phyloP scores from a whole-genome alignment of 1,140 invertebrate genomes.

The Cotesia chilonis region DNA sequence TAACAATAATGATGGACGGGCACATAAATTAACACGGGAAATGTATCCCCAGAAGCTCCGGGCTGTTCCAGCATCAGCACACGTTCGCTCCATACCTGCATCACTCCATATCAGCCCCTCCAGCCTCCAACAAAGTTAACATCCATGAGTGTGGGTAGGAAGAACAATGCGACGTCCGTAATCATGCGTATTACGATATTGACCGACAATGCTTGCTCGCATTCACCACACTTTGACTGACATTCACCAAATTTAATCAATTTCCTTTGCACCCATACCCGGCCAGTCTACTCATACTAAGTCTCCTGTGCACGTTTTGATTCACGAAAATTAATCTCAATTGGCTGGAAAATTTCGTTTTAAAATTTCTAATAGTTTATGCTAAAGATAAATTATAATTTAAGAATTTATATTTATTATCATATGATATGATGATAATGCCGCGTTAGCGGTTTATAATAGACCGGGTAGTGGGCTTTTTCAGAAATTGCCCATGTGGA shows the following conservation, averaged over 20 bases:
- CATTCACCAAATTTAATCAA: slow-evolving; percentile 13
- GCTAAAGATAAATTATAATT: too few species aligned
- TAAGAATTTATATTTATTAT: too few species aligned
- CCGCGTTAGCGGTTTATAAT: too few species aligned
- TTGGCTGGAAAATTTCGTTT: too few species aligned
- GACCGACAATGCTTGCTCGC: slow-evolving; percentile 7
- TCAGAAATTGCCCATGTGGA: too few species aligned
- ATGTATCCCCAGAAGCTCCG: not conserved
- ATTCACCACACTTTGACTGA: not conserved
- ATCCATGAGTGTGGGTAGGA: too few species aligned
- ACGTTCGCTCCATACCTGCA: not conserved
- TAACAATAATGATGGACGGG: not conserved
- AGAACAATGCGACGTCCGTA: slow-evolving; percentile 33
- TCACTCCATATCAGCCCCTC: slow-evolving; percentile 5
- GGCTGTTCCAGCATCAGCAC: not conserved
- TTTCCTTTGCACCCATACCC: not conserved
- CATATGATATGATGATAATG: too few species aligned
- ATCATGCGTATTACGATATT: slow-evolving; percentile 35
- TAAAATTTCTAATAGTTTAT: too few species aligned
- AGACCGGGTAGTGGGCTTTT: too few species aligned
- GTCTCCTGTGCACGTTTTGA: not conserved
- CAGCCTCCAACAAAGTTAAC: slow-evolving; percentile 11
- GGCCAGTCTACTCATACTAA: not conserved
- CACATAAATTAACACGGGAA: slow-evolving; percentile 9
- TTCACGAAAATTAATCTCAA: not conserved